Evolutionary conservation across 2,888 invertebrate species (phyloP).

Genomic region (Eilema caniola): DNA sequence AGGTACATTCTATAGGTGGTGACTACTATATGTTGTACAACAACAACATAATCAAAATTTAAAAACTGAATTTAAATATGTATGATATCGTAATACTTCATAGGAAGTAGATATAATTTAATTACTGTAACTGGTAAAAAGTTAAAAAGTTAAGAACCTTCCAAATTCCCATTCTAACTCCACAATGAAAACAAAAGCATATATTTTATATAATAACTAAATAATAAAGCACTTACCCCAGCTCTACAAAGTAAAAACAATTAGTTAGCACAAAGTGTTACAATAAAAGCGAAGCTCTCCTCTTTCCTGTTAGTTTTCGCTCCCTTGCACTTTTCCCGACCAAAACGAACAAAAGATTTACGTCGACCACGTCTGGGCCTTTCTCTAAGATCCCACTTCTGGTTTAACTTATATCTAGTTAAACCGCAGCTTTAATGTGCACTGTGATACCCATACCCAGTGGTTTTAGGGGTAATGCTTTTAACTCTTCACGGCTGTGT

Average conservation of each 20-base stretch:
- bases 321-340: constrained; percentile 75
- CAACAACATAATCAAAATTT: too few species aligned
- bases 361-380: constrained; percentile 71
- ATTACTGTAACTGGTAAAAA: too few species aligned
- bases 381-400: constrained; percentile 58
- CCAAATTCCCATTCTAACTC: too few species aligned
- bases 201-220: background rate
- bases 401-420: constrained; percentile 48
- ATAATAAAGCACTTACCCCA: constrained; percentile 36
- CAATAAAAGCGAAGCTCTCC: constrained; percentile 68
- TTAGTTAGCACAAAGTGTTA: constrained; percentile 72
- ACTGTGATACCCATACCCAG: constrained; percentile 38
- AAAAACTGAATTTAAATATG: too few species aligned
- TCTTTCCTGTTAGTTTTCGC: constrained; percentile 79
- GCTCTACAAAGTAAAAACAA: constrained; percentile 65
- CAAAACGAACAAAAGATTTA: constrained; percentile 78
- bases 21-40: too few species aligned
- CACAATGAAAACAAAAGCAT: background rate
- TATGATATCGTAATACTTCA: too few species aligned
- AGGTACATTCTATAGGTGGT: too few species aligned
- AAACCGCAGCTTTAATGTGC: constrained; percentile 44
- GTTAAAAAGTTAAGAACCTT: too few species aligned
- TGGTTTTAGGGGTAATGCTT: background rate
- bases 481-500: background rate
- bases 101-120: too few species aligned